Evolutionary conservation across 1,140 invertebrate genomes (phyloP), one percentile per base, ranked within the genome.

Genomic region (Pomacea maculata): DNA sequence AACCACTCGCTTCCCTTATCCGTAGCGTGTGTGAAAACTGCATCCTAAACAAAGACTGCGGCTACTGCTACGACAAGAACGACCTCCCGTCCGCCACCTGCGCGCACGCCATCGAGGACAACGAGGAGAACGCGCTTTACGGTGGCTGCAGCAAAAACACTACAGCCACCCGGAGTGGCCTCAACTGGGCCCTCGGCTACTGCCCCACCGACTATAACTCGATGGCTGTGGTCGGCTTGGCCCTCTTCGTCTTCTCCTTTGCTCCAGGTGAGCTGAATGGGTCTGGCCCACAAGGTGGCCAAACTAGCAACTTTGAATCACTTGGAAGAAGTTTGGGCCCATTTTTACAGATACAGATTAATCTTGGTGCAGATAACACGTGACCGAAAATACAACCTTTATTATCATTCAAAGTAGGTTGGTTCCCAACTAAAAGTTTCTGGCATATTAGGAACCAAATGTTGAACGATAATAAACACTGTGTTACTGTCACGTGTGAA

Each of bases 121-220:
- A 87, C 45, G 83, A 87, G 34, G 87, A 89, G 21, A 80, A 83
- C 54, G 82, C 89, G 17, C 63, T 77, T 5, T 81, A 75, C 45
- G 84, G 85, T 63, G 75, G 86, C 12, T 88, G 87, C 80, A 80
- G 85, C 65, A 70, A 79, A 19, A 80, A 75, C 12, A 82, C 79
- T 63, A 81, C 81, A 14, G 78, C 79, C 12, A 61, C 76, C n/a
- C 80, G 85, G 25, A 61, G 79, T 0, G 45, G 75, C 71, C 83
- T 85, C 29, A 83, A 75, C 8, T 93, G 91, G 91, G 89, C 92
- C 10, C 85, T 89, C 75, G 89, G 92, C 34, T 93, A 89, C 88
- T 94, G 93, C 86, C 93, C 93, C 7, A 91, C 92, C 21, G 74
- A 87, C 52, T 93, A 92, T 82, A 84, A 90, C 0, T 93, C 93